Evolutionary conservation across 30 jellyfish, hydroid and myxozoan genomes (phyloP).

Genomic region (Chironex yamaguchii): DNA sequence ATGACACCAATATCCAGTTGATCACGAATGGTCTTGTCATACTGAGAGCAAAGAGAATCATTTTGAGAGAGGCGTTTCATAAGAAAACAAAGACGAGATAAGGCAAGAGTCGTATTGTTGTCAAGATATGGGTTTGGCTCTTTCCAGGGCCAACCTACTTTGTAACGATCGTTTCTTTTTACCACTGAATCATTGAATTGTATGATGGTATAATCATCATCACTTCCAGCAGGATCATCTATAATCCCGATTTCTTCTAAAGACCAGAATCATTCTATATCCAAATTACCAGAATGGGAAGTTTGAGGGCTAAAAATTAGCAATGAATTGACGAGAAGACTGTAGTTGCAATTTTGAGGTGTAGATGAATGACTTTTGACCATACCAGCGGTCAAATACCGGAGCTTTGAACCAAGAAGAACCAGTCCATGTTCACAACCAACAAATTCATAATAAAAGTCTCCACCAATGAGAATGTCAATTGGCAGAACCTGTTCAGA

Average conservation of each 20-base stretch:
- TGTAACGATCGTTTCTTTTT: slow-evolving; percentile 12
- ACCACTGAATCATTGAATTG: slow-evolving; percentile 20
- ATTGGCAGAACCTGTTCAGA: slow-evolving; percentile 12
- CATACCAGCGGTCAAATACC: slow-evolving; percentile 23
- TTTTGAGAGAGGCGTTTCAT: background rate
- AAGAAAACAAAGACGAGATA: slow-evolving; percentile 8
- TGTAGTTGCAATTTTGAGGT: no score
- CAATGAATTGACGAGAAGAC: no score
- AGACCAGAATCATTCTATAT: no score
- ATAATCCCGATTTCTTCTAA: no score
- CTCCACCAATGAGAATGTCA: slow-evolving; percentile 44
- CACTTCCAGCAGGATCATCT: no score
- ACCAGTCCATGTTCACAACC: slow-evolving; percentile 15
- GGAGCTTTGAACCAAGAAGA: slow-evolving; percentile 14
- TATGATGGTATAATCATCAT: background rate
- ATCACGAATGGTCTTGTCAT: slow-evolving; percentile 22
- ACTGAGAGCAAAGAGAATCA: background rate
- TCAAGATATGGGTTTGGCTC: slow-evolving; percentile 1
- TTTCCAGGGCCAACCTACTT: slow-evolving; percentile 53
- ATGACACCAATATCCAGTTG: slow-evolving; percentile 31
- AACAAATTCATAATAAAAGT: slow-evolving; percentile 34
- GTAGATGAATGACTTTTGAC: no score
- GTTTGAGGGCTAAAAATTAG: no score
- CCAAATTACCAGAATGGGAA: no score
- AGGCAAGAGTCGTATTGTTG: slow-evolving; percentile 3